These are phyloP conservation scores for Elgaria multicarinata DNA, from an alignment of 2,113 vertebrate genomes.

Conservation along the genomic window DNA sequence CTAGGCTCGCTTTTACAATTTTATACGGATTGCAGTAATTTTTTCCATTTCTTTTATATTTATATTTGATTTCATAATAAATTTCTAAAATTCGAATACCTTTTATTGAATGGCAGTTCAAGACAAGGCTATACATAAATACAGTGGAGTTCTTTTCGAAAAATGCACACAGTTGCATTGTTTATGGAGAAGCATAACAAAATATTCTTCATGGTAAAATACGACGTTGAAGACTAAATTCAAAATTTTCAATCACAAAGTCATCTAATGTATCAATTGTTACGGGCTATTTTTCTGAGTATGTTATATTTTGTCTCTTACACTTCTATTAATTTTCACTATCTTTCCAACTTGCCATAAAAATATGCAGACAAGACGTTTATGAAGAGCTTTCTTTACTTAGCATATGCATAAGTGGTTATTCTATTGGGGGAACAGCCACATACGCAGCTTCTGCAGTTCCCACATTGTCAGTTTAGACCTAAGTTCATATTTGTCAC, in stretches of 20 bases:
- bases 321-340: background rate
- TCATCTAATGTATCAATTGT: background rate
- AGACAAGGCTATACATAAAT: background rate
- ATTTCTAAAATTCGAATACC: conserved; percentile 37
- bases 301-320: background rate
- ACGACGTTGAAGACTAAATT: background rate
- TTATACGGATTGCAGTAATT: conserved; percentile 59
- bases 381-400: background rate
- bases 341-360: background rate
- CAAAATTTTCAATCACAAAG: background rate
- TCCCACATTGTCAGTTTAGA: background rate
- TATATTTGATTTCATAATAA: conserved; percentile 47
- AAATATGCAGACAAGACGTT: background rate
- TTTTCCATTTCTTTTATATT: conserved; percentile 46
- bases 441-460: background rate
- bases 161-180: background rate
- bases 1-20: conserved; percentile 56
- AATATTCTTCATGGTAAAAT: background rate
- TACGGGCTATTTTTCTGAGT: background rate
- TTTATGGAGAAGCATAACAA: background rate
- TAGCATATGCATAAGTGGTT: background rate
- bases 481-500: background rate
- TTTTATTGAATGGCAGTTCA: background rate
- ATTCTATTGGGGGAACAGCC: background rate
- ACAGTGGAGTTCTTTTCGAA: background rate